phyloP scores from a whole-genome alignment of 2,797 vertebrate genomes.

The Rhabdophis nuchalis region DNA sequence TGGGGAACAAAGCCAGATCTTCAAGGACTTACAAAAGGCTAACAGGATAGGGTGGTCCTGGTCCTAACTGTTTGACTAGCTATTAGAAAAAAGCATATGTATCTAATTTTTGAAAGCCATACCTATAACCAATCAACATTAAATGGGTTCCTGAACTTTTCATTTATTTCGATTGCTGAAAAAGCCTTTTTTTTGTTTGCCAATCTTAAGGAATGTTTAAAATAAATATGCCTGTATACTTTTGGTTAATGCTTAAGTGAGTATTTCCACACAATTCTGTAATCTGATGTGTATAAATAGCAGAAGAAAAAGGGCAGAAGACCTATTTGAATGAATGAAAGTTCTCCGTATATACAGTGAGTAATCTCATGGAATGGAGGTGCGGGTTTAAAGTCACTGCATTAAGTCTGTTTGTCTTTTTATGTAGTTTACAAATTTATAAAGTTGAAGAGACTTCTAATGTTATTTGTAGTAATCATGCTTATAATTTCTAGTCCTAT shows the following conservation, averaged over 20 bases:
- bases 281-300: constrained; percentile 56
- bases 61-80: neutral
- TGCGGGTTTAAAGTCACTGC: neutral
- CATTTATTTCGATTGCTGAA: constrained; percentile 17
- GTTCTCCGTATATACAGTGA: constrained; percentile 49
- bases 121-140: neutral
- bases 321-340: constrained; percentile 23
- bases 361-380: constrained; percentile 20
- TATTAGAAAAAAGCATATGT: neutral
- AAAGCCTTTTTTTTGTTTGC: constrained; percentile 22
- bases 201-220: constrained; percentile 47
- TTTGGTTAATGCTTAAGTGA: constrained; percentile 63
- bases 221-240: constrained; percentile 28
- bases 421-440: neutral
- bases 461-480: neutral
- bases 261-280: constrained; percentile 38
- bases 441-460: neutral
- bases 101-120: neutral
- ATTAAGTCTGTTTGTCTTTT: constrained; percentile 23
- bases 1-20: neutral
- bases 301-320: constrained; percentile 21
- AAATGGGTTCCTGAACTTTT: neutral
- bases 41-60: neutral
- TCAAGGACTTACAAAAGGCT: neutral
- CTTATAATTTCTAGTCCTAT: neutral